Base-by-base conservation (phyloP, 2,888 invertebrate species). In the Coelogynopora nodosa region DNA sequence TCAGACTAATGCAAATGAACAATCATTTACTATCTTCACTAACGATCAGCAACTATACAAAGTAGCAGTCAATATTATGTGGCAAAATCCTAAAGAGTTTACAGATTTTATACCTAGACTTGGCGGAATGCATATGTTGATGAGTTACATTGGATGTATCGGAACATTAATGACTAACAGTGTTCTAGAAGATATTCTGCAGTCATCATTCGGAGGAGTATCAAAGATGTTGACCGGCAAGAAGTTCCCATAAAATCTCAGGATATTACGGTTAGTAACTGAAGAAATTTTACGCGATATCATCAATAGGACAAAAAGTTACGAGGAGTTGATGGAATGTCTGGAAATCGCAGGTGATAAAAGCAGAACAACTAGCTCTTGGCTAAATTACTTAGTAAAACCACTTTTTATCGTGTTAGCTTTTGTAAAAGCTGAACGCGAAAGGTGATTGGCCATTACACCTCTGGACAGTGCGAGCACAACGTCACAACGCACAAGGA, bases 71-170 rank as follows among this genome's bases (percentile, higher is more conserved):
- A n/a, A n/a, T n/a, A n/a, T n/a, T n/a, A n/a, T n/a, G n/a, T n/a
- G n/a, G n/a, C n/a, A n/a, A n/a, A n/a, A n/a, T n/a, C n/a, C n/a
- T n/a, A n/a, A n/a, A n/a, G n/a, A n/a, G n/a, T n/a, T n/a, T n/a
- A n/a, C n/a, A n/a, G n/a, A n/a, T n/a, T n/a, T n/a, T n/a, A n/a
- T n/a, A n/a, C n/a, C n/a, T n/a, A n/a, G n/a, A n/a, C n/a, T n/a
- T n/a, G n/a, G n/a, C n/a, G n/a, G n/a, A n/a, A n/a, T n/a, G n/a
- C n/a, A n/a, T n/a, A n/a, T n/a, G n/a, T n/a, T n/a, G n/a, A n/a
- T n/a, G n/a, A n/a, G n/a, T n/a, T n/a, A n/a, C n/a, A 10, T 88
- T 84, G 89, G 88, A 0, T 87, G 80, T 81, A 82, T 89, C 23
- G 88, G 89, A 23, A 84, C 84, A 30, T 23, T 86, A 27, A 86